Conservation (phyloP, 2,888 invertebrate species). For the Drosophila kambysellisi region DNA sequence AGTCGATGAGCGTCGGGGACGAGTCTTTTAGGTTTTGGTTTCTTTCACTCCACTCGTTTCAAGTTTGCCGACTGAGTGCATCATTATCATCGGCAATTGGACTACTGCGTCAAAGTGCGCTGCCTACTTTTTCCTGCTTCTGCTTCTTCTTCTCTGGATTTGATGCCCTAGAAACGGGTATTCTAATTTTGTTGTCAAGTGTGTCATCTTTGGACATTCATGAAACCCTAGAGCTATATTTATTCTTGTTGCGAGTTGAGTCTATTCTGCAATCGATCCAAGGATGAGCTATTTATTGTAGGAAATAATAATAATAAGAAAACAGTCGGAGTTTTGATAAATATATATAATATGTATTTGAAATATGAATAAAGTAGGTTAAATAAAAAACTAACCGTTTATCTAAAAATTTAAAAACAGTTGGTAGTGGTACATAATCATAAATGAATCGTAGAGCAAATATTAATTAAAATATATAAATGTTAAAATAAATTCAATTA, state of each 20-base stretch:
- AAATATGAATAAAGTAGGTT: too few species aligned
- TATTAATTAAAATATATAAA: too few species aligned
- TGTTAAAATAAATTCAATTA: too few species aligned
- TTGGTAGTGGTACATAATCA: too few species aligned
- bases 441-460: too few species aligned
- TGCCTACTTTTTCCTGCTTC: conserved; percentile 55
- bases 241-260: background rate
- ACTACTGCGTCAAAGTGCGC: conserved; percentile 80
- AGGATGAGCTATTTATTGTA: background rate
- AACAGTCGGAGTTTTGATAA: too few species aligned
- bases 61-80: conserved; percentile 82
- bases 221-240: background rate
- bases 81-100: conserved; percentile 82
- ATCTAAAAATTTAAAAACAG: background rate
- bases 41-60: conserved; percentile 64
- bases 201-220: background rate
- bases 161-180: background rate
- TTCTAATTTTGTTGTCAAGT: background rate
- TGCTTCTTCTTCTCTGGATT: background rate
- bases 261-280: background rate
- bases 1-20: conserved; percentile 41
- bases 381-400: background rate
- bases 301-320: too few species aligned
- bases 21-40: conserved; percentile 25
- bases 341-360: background rate